Percentiles rank a stretch among this genome's conserved stretches.
Conservation (phyloP, 2,888 invertebrate genomes). For the Odontocolon sp. region DNA sequence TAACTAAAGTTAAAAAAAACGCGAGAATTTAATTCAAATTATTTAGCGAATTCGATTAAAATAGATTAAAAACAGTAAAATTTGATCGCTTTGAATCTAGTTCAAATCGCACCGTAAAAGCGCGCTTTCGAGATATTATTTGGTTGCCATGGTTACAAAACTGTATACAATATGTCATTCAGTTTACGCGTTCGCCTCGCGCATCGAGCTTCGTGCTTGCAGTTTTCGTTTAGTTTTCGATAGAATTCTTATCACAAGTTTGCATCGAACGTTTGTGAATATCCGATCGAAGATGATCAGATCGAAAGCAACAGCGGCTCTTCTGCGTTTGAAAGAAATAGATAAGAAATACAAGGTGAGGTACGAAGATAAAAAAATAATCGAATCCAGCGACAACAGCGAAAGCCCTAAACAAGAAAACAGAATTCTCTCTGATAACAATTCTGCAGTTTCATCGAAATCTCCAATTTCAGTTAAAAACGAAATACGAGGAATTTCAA, state of each 20-base stretch:
- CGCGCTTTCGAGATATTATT: too few relatives aligned
- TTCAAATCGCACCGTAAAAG: too few relatives aligned
- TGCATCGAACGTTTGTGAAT: neutral
- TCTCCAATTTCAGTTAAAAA: too few relatives aligned
- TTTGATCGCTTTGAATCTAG: too few relatives aligned
- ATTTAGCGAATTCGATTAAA: too few relatives aligned
- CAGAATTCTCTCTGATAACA: too few relatives aligned
- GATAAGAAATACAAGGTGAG: constrained; percentile 73
- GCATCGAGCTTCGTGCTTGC: neutral
- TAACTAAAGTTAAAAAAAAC: too few relatives aligned
- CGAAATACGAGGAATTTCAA: constrained; percentile 21
- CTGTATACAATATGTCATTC: neutral
- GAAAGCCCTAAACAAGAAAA: constrained; percentile 60
- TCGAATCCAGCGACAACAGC: constrained; percentile 60
- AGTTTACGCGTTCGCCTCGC: neutral
- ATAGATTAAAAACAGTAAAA: too few relatives aligned
- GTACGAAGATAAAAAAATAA: constrained; percentile 48
- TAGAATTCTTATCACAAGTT: neutral
- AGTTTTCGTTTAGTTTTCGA: neutral
- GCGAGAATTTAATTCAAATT: too few relatives aligned
- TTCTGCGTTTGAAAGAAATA: constrained; percentile 72
- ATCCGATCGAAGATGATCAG: constrained; percentile 63
- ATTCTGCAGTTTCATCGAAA: too few relatives aligned
- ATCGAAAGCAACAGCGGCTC: constrained; percentile 72
- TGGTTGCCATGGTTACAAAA: constrained; percentile 41